Evolutionary conservation across 2,888 invertebrate genomes (phyloP), one percentile per base, ranked within the genome.

Genomic region (Iphiclides podalirius): DNA sequence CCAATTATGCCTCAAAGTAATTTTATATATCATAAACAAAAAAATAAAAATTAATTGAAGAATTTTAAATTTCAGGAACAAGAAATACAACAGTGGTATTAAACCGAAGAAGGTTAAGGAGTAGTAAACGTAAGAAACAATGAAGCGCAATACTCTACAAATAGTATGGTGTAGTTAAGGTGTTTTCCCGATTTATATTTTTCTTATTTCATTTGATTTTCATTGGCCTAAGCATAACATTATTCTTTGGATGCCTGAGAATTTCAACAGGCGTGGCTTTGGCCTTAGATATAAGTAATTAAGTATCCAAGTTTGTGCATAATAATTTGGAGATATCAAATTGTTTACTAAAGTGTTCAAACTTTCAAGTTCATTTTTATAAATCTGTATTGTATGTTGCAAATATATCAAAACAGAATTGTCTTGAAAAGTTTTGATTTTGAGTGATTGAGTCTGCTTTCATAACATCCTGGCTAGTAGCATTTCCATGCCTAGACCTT

Each of bases 61-160:
- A n/a, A n/a, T 4, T 20, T 20, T 20, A 20, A 4, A 33, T 75
- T 75, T 44, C 72, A 84, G 83, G 71, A 68, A 54, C 72, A 23
- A 65, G 54, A 47, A 61, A 57, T 20, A 53, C 61, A 1, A 42
- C 57, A 35, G 65, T 73, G 2, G 64, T 71, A 20, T 67, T 55
- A 16, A 80, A 79, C 54, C 70, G 80, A 49, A 66, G 77, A 52
- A 55, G 70, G 14, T 57, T 86, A 34, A 69, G 86, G 37, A 86
- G 86, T 59, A 77, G 79, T 58, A 75, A 70, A 52, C 77, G 81
- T 41, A 70, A 70, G 53, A 73, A 71, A 46, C 31, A 31, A 11
- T 31, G 31, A 31, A 11, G 7, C 8, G 28, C n/a, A 9, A 31
- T n/a, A 11, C 6, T 20, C 6, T n/a, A n/a, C 6, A n/a, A 31